Evolutionary conservation across 2,888 invertebrate species (phyloP).

Genomic region (Machimus atricapillus): DNA sequence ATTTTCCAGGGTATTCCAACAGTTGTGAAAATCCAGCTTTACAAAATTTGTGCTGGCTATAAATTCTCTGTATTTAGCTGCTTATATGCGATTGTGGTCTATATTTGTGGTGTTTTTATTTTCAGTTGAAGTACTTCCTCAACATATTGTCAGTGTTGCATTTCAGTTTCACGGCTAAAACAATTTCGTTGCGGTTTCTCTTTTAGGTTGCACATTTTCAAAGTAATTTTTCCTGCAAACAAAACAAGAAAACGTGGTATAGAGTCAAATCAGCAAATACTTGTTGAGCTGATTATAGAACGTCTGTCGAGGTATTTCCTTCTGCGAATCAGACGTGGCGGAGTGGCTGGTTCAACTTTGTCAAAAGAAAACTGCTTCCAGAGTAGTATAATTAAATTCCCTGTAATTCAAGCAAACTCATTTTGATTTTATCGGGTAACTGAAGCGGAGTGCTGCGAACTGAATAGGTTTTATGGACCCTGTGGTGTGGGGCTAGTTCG

Average conservation of each 20-base stretch:
- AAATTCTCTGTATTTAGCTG: not conserved
- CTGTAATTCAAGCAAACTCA: not conserved
- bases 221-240: constrained; percentile 1
- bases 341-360: not conserved
- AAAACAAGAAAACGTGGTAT: not conserved
- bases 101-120: not conserved
- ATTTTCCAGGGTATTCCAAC: constrained; percentile 48
- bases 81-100: not conserved
- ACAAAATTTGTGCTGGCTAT: not conserved
- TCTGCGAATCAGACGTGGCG: not conserved
- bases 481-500: not conserved
- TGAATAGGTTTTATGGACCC: not conserved
- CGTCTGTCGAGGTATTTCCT: not conserved
- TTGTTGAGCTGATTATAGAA: not conserved
- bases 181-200: not conserved
- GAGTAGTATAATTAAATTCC: not conserved
- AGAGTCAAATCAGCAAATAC: not conserved
- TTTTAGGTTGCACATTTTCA: not conserved
- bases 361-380: not conserved
- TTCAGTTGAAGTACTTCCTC: constrained; percentile 6
- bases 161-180: not conserved
- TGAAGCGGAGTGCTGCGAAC: not conserved
- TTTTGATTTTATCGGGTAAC: not conserved
- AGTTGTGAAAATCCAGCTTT: constrained; percentile 21
- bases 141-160: constrained; percentile 12